Evolutionary conservation across 2,888 invertebrate species (phyloP), one percentile per base, ranked within the genome.

Genomic region (Eurytoma californica): DNA sequence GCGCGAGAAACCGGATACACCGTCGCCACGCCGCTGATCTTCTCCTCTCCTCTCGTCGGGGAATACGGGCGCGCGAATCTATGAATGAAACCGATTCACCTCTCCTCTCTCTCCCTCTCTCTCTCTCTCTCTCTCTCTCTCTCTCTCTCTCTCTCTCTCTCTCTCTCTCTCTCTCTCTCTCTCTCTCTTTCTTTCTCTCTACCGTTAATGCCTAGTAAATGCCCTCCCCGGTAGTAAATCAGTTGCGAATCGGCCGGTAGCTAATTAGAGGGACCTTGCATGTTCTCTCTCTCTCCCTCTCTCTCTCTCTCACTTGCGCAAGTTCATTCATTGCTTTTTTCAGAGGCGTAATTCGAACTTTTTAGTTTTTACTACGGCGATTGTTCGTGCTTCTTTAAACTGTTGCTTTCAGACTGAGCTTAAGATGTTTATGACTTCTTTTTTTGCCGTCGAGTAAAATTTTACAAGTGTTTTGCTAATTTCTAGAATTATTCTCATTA

Each of bases 211-310:
- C 77, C 75, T 60, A 82, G 80, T 79, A 80, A 77, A 76, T 74
- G 70, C 53, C 72, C 61, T 77, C 66, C 61, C 60, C 60, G 69
- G 79, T 83, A 82, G 84, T 85, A 85, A 85, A 85, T 85, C 84
- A 85, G 85, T 86, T 85, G 84, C 84, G 85, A 85, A 85, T 85
- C 84, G 83, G 81, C 82, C 83, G 81, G 80, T 82, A 77, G 83
- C 83, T 85, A 84, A 85, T 85, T 85, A 84, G 83, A 77, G 77
- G 77, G 80, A 81, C 81, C 83, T 83, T 82, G 82, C 82, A 49
- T 39, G 20, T 47, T 53, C 53, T 68, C 51, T 55, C 53, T 61
- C 55, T 57, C 65, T 55, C 53, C 55, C 55, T 57, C 65, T 57
- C 75, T 69, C 61, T 30, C 16, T 65, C 65, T 51, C 77, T 77